phyloP scores from a whole-genome alignment of 2,113 vertebrate species.

The Syrrhaptes paradoxus region DNA sequence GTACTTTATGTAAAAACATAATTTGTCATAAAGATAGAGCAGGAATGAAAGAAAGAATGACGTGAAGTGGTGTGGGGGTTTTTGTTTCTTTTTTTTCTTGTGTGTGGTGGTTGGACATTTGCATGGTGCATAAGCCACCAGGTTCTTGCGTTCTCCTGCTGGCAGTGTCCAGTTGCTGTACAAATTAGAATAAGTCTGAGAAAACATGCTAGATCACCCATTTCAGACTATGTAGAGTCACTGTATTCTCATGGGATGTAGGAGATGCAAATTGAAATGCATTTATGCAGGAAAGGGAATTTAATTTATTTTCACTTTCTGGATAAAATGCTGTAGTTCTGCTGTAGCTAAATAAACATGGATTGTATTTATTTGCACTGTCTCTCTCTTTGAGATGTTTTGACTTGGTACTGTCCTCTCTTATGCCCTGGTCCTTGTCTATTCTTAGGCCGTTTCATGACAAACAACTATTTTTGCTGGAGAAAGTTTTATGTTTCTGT shows the following conservation, averaged over 20 bases:
- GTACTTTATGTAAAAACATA: neutral
- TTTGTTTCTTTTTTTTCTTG: neutral
- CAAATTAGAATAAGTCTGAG: neutral
- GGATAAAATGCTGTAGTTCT: neutral
- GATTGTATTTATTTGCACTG: neutral
- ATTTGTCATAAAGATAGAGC: neutral
- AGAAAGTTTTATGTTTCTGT: neutral
- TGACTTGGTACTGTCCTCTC: neutral
- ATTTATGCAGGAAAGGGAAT: neutral
- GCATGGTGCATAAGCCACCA: accelerated
- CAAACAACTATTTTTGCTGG: neutral
- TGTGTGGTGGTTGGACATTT: neutral
- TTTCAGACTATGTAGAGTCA: neutral
- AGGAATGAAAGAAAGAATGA: neutral
- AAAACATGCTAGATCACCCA: neutral
- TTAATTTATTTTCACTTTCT: neutral
- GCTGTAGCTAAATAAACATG: neutral
- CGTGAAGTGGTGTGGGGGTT: neutral
- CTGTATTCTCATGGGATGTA: neutral
- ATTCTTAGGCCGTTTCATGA: neutral
- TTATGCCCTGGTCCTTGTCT: neutral
- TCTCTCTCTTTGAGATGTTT: neutral
- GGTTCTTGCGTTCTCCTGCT: accelerated
- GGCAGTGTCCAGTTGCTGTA: neutral
- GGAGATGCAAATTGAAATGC: neutral